Percentiles rank a stretch among this genome's conserved stretches.
Evolutionary conservation across 2,113 vertebrate genomes (phyloP).

Genomic region (Agelaius tricolor): DNA sequence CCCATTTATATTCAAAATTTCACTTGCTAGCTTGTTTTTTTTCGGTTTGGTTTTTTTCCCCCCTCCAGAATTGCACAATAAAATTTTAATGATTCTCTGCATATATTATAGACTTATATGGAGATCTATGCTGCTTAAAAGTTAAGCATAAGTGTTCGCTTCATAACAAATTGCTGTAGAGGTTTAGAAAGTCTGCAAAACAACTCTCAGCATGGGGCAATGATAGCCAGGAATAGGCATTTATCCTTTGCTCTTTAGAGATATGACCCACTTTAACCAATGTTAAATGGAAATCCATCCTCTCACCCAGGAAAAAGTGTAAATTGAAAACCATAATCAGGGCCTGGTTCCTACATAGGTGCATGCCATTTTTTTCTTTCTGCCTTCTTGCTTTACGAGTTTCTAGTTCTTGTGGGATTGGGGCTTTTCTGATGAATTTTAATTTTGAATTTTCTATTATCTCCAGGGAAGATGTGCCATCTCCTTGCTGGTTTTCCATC

Average conservation of each 20-base stretch:
- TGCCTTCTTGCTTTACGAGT: neutral
- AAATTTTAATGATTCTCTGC: slow-evolving; percentile 35
- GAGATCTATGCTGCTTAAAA: neutral
- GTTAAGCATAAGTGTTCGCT: neutral
- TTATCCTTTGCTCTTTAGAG: neutral
- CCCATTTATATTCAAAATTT: neutral
- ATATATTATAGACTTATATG: neutral
- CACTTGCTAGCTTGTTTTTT: neutral
- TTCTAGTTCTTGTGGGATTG: neutral
- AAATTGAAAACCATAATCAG: neutral
- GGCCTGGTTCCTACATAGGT: neutral
- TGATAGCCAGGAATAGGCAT: neutral
- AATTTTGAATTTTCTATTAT: neutral
- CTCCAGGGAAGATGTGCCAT: neutral
- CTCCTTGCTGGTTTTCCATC: neutral
- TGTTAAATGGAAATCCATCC: neutral
- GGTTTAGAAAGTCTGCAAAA: neutral
- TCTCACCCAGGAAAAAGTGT: neutral
- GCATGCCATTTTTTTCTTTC: neutral
- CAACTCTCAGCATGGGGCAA: neutral
- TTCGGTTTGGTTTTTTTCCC: fast-evolving
- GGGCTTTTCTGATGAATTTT: neutral
- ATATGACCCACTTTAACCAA: neutral
- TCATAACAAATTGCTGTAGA: neutral
- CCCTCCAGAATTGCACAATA: neutral